These are phyloP conservation scores for Hypomesus transpacificus DNA, from an alignment of 2,113 vertebrate genomes.

Conservation along the genomic window DNA sequence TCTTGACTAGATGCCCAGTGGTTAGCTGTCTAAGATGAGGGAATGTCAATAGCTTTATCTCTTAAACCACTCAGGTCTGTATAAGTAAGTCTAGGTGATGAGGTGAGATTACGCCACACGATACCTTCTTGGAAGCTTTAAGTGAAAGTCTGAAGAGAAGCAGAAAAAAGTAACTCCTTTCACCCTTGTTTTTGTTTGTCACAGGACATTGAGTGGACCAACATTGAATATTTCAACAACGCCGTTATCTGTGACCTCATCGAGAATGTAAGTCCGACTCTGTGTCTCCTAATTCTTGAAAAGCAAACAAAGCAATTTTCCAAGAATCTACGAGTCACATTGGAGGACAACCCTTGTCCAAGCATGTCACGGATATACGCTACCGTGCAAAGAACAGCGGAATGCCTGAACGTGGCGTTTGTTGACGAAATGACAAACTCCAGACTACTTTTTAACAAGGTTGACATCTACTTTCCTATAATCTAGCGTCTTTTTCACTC, in stretches of 20 bases:
- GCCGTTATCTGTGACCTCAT: constrained; percentile 97
- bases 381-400: background rate
- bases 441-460: no score
- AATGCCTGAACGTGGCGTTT: background rate
- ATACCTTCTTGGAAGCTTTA: background rate
- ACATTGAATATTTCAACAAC: constrained; percentile 99
- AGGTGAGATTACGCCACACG: background rate
- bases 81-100: background rate
- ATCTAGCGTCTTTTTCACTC: no score
- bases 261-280: constrained; percentile 89
- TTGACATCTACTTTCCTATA: no score
- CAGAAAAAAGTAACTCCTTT: constrained; percentile 10
- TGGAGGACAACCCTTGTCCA: background rate
- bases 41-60: background rate
- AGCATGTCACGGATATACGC: background rate
- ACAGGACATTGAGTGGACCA: constrained; percentile 97
- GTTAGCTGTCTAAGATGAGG: background rate
- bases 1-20: background rate
- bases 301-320: background rate
- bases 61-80: constrained; percentile 17
- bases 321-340: background rate
- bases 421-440: background rate
- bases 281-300: background rate
- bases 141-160: background rate
- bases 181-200: constrained; percentile 54